These are phyloP conservation scores for Andrena trimmerana DNA, from an alignment of 2,888 invertebrate genomes.

Conservation along the genomic window DNA sequence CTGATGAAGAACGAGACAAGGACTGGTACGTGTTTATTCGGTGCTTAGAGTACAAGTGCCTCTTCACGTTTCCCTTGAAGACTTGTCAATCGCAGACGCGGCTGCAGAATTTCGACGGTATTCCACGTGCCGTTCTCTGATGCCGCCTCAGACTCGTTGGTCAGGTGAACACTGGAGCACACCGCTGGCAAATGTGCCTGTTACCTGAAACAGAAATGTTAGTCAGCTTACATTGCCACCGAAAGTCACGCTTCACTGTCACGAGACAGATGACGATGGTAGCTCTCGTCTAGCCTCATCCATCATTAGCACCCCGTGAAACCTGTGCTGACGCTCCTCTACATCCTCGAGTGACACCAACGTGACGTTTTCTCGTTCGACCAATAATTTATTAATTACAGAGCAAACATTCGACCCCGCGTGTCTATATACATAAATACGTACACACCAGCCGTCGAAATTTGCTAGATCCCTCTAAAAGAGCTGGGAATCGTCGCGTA, in stretches of 20 bases:
- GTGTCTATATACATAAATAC: not conserved
- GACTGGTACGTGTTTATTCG: constrained; percentile 36
- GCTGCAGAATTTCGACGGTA: constrained; percentile 78
- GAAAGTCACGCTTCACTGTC: not conserved
- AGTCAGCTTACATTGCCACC: constrained; percentile 60
- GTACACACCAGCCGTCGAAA: not conserved
- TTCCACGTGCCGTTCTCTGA: constrained; percentile 79
- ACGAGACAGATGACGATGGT: not conserved
- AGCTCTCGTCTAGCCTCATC: not conserved
- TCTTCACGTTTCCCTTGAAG: constrained; percentile 81
- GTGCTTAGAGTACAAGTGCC: constrained; percentile 70
- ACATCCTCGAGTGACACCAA: not conserved
- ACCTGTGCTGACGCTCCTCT: not conserved
- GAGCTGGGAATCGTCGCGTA: not conserved
- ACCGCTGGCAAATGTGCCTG: constrained; percentile 75
- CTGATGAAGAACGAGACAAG: not conserved
- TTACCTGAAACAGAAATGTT: constrained; percentile 78
- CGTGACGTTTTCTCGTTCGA: not conserved
- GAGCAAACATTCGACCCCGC: not conserved
- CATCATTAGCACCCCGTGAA: not conserved
- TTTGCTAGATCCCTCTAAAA: not conserved
- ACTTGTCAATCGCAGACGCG: constrained; percentile 77
- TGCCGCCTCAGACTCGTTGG: constrained; percentile 79
- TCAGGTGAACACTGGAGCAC: constrained; percentile 78
- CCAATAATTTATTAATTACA: constrained; percentile 28